Evolutionary conservation across 2,797 vertebrate species (phyloP), one percentile per base, ranked within the genome.

Genomic region (Carcharodon carcharias): DNA sequence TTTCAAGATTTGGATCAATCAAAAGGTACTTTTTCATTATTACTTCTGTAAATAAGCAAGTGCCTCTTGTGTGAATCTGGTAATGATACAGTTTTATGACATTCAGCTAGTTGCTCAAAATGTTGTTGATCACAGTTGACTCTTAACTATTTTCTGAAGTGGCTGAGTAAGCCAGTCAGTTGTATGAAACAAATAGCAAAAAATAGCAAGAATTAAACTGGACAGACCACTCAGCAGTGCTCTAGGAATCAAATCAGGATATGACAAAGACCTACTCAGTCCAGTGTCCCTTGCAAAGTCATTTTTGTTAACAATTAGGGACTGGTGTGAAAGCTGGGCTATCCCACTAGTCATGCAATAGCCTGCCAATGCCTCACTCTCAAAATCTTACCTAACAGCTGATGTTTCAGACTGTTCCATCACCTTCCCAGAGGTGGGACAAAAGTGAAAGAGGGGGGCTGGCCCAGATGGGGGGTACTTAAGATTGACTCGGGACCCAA

Each of bases 1-100:
- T 99, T 97, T 99, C 99, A 96, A 98, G 99, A 96, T 99, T 99
- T 97, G 99, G 99, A 65, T 21, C 97, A 96, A 99, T 99, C 97
- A 98, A 98, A 98, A 99, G 98, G 99, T 99, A 97, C 96, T 96
- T 89, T 85, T 96, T 61, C 45, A 1, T 45, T 23, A 23, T 54
- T 65, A 73, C 14, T 65, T 88, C 92, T 40, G 58, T 54, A 35
- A 65, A 91, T 14, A 45, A 50, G 11, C 67, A 14, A 23, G 69
- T 95, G 93, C 67, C 50, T 95, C 77, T 77, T 73, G 9, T 54
- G 69, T 40, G 3, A 95, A 56, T 31, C 45, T 5, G 35, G 6
- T 40, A 61, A 67, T 67, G 23, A 58, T 67, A 67, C 0, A 5
- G 21, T 65, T 94, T 50, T 54, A 31, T 95, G 45, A 21, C 28